Conservation (phyloP, 2,888 invertebrate genomes). For the Megastigmus dorsalis region DNA sequence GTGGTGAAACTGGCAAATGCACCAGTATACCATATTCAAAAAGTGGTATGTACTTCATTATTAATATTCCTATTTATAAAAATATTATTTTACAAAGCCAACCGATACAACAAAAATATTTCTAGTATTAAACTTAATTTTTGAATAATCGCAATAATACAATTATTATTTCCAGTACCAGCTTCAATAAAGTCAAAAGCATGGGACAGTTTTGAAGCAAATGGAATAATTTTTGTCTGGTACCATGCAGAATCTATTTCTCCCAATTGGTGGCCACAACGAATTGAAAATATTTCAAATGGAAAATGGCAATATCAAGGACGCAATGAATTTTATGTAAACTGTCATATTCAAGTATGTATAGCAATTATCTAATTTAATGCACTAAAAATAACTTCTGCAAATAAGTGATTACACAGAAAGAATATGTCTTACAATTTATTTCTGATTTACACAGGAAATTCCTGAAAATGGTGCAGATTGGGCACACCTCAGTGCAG, state of each 20-base stretch:
- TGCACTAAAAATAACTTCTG: too few relatives aligned
- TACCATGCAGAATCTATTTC: slow-evolving; percentile 83
- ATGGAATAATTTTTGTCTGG: slow-evolving; percentile 88
- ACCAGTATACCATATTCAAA: slow-evolving; percentile 83
- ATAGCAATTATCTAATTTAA: too few relatives aligned
- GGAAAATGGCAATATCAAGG: slow-evolving; percentile 83
- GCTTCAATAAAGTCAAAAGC: slow-evolving; percentile 81
- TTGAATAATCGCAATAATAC: not conserved
- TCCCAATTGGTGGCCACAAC: slow-evolving; percentile 82
- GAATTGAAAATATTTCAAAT: slow-evolving; percentile 76
- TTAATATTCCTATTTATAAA: too few relatives aligned
- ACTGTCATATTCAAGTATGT: slow-evolving; percentile 85
- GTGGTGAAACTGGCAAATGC: slow-evolving; percentile 84
- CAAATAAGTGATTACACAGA: too few relatives aligned
- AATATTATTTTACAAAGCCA: too few relatives aligned
- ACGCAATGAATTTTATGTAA: slow-evolving; percentile 85
- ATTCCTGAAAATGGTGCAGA: slow-evolving; percentile 95
- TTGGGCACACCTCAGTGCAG: slow-evolving; percentile 84
- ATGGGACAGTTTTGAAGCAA: slow-evolving; percentile 83
- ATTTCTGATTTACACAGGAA: slow-evolving; percentile 78
- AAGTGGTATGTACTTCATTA: slow-evolving; percentile 31
- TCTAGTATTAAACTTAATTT: not conserved
- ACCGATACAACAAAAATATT: too few relatives aligned
- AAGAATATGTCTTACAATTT: slow-evolving; percentile 21
- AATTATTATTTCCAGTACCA: slow-evolving; percentile 78